A percentile compares a stretch with the other conserved stretches of the same genome.
phyloP scores from a whole-genome alignment of 2,113 vertebrate genomes.

The Clinocottus analis region DNA sequence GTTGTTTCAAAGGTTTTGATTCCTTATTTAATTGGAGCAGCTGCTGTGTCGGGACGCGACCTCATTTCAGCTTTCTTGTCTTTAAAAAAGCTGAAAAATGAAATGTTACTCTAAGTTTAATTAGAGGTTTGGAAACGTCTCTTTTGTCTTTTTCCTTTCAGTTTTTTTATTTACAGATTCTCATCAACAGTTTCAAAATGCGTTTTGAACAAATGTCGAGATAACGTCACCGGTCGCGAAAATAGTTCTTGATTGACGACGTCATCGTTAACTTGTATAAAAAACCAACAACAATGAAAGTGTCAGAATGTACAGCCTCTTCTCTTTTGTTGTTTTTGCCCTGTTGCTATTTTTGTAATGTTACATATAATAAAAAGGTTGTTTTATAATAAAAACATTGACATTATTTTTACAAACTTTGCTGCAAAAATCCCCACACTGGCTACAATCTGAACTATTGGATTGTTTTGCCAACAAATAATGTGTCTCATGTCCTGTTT shows the following conservation, averaged over 20 bases:
- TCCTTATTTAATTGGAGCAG: neutral
- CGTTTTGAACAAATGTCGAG: neutral
- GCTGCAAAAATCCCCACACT: neutral
- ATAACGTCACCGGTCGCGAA: neutral
- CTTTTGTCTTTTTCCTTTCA: neutral
- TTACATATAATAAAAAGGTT: conserved; percentile 20
- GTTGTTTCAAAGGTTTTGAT: conserved; percentile 5
- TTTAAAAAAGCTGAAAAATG: neutral
- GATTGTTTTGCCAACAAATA: neutral
- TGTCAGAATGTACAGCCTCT: conserved; percentile 11
- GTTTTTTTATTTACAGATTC: conserved; percentile 2
- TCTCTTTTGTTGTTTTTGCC: neutral
- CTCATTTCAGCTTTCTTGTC: conserved; percentile 14
- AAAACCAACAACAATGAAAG: neutral
- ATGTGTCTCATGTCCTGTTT: neutral
- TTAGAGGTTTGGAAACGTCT: conserved; percentile 18
- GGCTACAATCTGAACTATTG: neutral
- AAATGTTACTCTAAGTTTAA: conserved; percentile 27
- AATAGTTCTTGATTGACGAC: neutral
- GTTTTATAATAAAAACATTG: no score
- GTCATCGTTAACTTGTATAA: no score
- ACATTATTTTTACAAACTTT: no score
- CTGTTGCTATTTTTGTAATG: conserved; percentile 45
- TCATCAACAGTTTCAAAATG: neutral
- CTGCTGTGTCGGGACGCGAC: neutral